A percentile compares a stretch with the other conserved stretches of the same genome.
phyloP scores from a whole-genome alignment of 2,797 vertebrate species.

The Hipposideros larvatus region DNA sequence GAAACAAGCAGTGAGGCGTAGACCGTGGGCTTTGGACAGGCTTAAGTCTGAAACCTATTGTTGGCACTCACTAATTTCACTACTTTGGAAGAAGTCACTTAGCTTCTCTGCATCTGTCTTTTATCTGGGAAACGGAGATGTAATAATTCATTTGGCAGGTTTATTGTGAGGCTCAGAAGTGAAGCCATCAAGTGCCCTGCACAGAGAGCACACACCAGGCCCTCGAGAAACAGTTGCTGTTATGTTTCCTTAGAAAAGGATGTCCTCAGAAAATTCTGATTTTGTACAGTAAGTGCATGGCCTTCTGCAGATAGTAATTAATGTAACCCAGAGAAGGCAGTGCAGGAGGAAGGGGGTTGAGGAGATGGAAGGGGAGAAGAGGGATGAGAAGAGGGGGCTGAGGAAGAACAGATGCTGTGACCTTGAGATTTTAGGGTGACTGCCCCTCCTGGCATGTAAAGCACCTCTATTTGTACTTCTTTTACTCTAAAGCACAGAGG shows the following conservation, averaged over 20 bases:
- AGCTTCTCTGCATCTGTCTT: not conserved
- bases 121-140: not conserved
- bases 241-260: conserved; percentile 22
- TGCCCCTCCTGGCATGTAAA: not conserved
- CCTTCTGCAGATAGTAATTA: conserved; percentile 4
- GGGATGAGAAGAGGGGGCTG: not conserved
- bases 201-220: not conserved
- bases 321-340: not conserved
- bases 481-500: not conserved
- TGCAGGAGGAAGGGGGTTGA: not conserved
- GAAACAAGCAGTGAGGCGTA: not conserved
- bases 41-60: not conserved
- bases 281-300: not conserved
- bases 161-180: not conserved
- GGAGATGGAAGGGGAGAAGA: not conserved
- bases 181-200: not conserved
- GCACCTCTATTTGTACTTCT: not conserved
- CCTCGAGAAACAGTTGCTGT: not conserved
- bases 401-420: not conserved
- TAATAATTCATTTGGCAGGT: not conserved
- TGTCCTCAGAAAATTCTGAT: not conserved
- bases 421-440: not conserved
- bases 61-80: not conserved
- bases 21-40: not conserved
- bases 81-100: not conserved